phyloP scores from a whole-genome alignment of 2,888 invertebrate genomes.

The Epiblema foenella region DNA sequence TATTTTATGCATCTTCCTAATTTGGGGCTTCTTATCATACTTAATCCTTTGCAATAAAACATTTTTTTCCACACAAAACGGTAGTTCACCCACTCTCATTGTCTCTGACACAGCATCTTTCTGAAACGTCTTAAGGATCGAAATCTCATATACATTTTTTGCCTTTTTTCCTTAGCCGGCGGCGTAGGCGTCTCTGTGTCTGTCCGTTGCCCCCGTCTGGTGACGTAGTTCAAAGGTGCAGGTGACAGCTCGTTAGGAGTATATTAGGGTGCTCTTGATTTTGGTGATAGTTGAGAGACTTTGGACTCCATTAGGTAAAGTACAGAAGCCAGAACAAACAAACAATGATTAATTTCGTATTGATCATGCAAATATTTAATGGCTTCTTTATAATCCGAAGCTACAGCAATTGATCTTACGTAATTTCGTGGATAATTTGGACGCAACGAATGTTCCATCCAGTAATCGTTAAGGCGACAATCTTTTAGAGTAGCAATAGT shows the following conservation, averaged over 20 bases:
- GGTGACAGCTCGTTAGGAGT: constrained; percentile 8
- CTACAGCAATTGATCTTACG: too few relatives aligned
- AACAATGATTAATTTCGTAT: too few relatives aligned
- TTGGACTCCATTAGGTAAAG: neutral
- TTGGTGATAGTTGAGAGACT: neutral
- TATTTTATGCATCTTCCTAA: too few relatives aligned
- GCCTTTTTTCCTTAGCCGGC: neutral
- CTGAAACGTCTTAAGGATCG: constrained; percentile 3
- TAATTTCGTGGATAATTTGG: too few relatives aligned
- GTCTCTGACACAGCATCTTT: constrained; percentile 4
- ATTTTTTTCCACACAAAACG: constrained; percentile 1
- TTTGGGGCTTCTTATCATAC: too few relatives aligned
- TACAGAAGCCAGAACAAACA: neutral
- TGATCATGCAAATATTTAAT: too few relatives aligned
- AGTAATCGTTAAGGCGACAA: too few relatives aligned
- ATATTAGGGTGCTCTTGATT: constrained; percentile 16
- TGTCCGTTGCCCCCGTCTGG: constrained; percentile 31
- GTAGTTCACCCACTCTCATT: constrained; percentile 35
- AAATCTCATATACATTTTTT: neutral
- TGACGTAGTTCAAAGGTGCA: constrained; percentile 17
- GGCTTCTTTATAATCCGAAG: too few relatives aligned
- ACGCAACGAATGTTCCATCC: too few relatives aligned
- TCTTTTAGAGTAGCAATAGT: too few relatives aligned
- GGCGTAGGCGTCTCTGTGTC: constrained; percentile 37
- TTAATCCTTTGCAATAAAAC: neutral